A percentile compares a stretch with the other conserved stretches of the same genome.
phyloP scores from a whole-genome alignment of 1,140 invertebrate genomes.

The Drosophila melanica region DNA sequence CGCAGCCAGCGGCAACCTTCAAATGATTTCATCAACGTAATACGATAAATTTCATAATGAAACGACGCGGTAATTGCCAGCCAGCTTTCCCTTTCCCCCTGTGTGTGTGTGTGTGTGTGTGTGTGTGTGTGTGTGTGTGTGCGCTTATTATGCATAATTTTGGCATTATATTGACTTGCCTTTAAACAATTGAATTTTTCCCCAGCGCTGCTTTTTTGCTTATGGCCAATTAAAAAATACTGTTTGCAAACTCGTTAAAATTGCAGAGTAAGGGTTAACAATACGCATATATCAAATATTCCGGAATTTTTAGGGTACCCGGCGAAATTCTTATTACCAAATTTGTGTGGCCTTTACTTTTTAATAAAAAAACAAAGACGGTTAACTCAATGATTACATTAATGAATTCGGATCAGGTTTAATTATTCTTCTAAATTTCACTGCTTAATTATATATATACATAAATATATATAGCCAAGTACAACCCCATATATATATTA shows the following conservation, averaged over 20 bases:
- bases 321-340: not conserved
- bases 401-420: no score
- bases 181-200: slow-evolving; percentile 20
- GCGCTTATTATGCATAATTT: slow-evolving; percentile 50
- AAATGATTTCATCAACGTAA: slow-evolving; percentile 79
- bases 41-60: slow-evolving; percentile 81
- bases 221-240: slow-evolving; percentile 30
- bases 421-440: no score
- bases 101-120: not conserved
- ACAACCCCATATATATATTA: no score
- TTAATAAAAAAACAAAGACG: no score
- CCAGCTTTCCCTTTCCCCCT: slow-evolving; percentile 3
- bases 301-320: no score
- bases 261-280: not conserved
- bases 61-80: slow-evolving; percentile 73
- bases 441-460: no score
- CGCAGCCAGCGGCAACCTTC: slow-evolving; percentile 50
- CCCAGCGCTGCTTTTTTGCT: not conserved
- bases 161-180: slow-evolving; percentile 35
- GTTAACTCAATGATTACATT: no score
- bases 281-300: not conserved
- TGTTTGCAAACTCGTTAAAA: slow-evolving; percentile 10
- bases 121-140: slow-evolving; percentile 1
- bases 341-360: not conserved
- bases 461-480: no score